Conservation (phyloP, 2,888 invertebrate genomes). For the Lithosia quadra region DNA sequence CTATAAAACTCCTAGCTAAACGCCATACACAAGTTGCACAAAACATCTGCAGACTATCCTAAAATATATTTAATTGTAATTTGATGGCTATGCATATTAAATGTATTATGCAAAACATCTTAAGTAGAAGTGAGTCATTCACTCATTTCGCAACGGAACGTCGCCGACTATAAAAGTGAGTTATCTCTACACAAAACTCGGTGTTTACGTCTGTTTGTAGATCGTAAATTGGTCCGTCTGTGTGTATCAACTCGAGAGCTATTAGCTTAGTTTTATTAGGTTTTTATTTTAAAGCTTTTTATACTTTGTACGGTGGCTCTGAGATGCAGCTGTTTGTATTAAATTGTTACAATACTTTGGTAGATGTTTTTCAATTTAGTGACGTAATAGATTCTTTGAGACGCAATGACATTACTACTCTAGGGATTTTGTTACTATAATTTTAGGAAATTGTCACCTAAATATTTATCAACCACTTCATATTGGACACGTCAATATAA, state of each 20-base stretch:
- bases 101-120: conserved; percentile 21
- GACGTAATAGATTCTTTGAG: conserved; percentile 1
- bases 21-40: no score
- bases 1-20: no score
- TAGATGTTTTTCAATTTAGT: background rate
- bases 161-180: conserved; percentile 48
- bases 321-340: conserved; percentile 24
- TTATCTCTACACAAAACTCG: conserved; percentile 49
- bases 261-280: conserved; percentile 50
- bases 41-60: background rate
- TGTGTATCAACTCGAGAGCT: conserved; percentile 49
- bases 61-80: background rate
- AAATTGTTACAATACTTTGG: conserved; percentile 15
- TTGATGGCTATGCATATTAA: background rate
- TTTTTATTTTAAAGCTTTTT: conserved; percentile 48
- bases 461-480: background rate
- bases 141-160: conserved; percentile 37
- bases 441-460: background rate
- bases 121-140: conserved; percentile 32
- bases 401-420: background rate
- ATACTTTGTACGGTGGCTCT: conserved; percentile 39
- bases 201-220: conserved; percentile 53
- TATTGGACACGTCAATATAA: no score
- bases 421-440: background rate
- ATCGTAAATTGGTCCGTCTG: conserved; percentile 51